Conservation (phyloP, 2,797 vertebrate species). For the Hipposideros larvatus region DNA sequence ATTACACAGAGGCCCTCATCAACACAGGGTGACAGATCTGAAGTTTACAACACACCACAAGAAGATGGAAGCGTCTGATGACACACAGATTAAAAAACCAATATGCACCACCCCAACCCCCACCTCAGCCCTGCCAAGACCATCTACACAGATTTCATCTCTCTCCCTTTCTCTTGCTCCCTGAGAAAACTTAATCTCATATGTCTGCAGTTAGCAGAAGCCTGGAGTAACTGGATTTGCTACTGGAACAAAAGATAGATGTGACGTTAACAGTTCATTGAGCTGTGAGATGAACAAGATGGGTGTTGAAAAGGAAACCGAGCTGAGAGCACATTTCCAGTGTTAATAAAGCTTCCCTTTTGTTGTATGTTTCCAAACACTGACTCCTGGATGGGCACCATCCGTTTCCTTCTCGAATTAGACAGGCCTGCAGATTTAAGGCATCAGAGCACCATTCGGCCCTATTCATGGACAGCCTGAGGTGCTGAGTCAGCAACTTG, state of each 20-base stretch:
- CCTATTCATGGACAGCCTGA: conserved; percentile 73
- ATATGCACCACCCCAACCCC: neutral
- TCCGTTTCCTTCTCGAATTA: conserved; percentile 83
- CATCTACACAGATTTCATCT: neutral
- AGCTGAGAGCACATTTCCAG: conserved; percentile 86
- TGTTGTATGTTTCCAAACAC: conserved; percentile 86
- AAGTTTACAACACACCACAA: neutral
- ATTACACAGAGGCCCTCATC: neutral
- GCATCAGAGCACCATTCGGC: conserved; percentile 63
- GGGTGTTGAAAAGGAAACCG: conserved; percentile 86
- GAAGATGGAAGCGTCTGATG: neutral
- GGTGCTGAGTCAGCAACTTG: conserved; percentile 69
- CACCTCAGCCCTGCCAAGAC: neutral
- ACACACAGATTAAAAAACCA: neutral
- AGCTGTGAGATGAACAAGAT: conserved; percentile 91
- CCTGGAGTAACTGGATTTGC: conserved; percentile 83
- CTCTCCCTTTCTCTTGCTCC: conserved; percentile 60
- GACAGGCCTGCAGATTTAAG: conserved; percentile 84
- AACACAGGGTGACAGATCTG: neutral
- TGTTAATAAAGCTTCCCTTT: conserved; percentile 88
- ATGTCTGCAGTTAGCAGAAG: conserved; percentile 85
- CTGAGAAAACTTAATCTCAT: conserved; percentile 80
- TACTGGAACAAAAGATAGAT: conserved; percentile 89
- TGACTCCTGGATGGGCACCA: conserved; percentile 81
- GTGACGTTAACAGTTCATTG: conserved; percentile 90